Conservation (phyloP, 1,140 invertebrate genomes). For the Polypedilum pembai region DNA sequence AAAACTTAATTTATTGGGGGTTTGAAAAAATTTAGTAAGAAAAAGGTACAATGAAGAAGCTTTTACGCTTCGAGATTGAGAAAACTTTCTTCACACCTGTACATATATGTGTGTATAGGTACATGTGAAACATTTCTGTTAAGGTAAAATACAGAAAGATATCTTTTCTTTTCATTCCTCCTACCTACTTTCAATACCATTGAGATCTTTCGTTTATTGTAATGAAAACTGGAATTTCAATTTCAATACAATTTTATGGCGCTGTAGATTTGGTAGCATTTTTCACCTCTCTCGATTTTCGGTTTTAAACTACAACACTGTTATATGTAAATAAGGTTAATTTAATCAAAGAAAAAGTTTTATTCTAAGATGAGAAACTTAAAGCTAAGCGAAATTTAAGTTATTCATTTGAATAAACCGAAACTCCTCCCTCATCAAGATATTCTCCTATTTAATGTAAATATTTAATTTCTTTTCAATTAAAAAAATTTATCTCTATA, state of each 20-base stretch:
- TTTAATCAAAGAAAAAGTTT: background rate
- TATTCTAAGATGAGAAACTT: background rate
- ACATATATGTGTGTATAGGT: too few relatives aligned
- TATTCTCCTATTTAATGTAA: background rate
- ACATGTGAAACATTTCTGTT: too few relatives aligned
- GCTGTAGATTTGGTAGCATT: background rate
- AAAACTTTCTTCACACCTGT: too few relatives aligned
- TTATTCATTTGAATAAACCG: background rate
- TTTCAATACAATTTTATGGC: conserved; percentile 18
- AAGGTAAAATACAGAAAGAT: too few relatives aligned
- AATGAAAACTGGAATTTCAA: background rate
- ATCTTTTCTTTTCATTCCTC: background rate
- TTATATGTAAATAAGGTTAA: conserved; percentile 19
- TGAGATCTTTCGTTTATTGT: conserved; percentile 17
- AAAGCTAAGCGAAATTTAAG: background rate
- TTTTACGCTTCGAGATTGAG: too few relatives aligned
- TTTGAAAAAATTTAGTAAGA: too few relatives aligned
- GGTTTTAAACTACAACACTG: background rate
- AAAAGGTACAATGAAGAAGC: too few relatives aligned
- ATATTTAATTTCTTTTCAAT: conserved; percentile 20
- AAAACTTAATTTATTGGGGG: too few relatives aligned
- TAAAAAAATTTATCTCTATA: background rate
- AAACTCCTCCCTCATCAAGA: background rate
- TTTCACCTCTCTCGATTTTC: background rate
- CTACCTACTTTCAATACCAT: background rate